phyloP scores from a whole-genome alignment of 2,113 vertebrate species.

The Hyla sarda region DNA sequence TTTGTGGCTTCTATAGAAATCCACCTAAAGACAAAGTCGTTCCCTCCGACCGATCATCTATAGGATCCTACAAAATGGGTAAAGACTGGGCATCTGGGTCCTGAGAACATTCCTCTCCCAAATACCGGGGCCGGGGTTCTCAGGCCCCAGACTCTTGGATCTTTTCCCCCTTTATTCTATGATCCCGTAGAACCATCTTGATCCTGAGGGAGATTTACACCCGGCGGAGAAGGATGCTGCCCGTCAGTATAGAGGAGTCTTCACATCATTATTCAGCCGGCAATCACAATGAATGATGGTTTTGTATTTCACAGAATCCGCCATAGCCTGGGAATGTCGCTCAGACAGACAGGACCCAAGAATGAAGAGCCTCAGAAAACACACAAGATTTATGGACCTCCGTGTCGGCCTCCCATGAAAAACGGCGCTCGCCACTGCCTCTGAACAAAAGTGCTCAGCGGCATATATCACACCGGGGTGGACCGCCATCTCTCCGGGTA shows the following conservation, averaged over 20 bases:
- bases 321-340: slow-evolving; percentile 42
- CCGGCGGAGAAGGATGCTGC: neutral
- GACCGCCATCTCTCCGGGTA: slow-evolving; percentile 6
- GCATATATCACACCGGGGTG: slow-evolving; percentile 2
- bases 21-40: neutral
- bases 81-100: neutral
- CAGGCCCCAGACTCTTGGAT: neutral
- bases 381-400: slow-evolving; percentile 46
- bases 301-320: slow-evolving; percentile 11
- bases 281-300: slow-evolving; percentile 15
- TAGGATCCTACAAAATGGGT: neutral
- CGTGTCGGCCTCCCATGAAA: slow-evolving; percentile 22
- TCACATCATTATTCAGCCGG: slow-evolving; percentile 13
- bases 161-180: neutral
- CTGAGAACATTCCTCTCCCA: neutral
- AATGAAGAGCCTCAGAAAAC: slow-evolving; percentile 38
- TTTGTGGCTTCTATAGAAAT: neutral
- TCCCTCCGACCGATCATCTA: neutral
- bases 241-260: neutral
- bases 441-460: slow-evolving; percentile 36
- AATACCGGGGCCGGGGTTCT: neutral
- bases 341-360: slow-evolving; percentile 4
- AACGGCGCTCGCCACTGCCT: neutral
- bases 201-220: neutral
- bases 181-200: neutral